Evolutionary conservation across 1,140 invertebrate species (phyloP), one percentile per base, ranked within the genome.

Genomic region (Camponotus floridanus): DNA sequence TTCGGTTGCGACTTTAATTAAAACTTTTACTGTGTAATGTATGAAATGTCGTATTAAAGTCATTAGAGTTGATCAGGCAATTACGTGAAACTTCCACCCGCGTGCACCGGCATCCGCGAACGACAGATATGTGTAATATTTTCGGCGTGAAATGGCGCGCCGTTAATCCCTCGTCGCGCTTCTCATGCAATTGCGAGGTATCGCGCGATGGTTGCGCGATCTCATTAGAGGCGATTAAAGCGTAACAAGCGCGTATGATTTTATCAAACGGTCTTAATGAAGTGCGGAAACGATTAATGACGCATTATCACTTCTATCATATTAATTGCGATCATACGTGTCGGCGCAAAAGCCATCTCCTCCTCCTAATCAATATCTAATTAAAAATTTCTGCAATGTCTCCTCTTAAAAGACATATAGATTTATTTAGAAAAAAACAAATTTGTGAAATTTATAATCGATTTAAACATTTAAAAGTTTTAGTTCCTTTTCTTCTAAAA

Each of bases 1-100:
- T 81, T 83, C 21, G 81, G 57, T 65, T 21, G 39, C 65, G 78
- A 68, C 55, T 79, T 74, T 51, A 71, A 86, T 85, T 86, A 78
- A 57, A 86, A 78, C 45, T 80, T 86, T 80, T 64, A 31, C 51
- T 51, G 59, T 51, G 84, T 76, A 79, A 79, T 61, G 68, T 86
- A 70, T 86, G 61, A 86, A 78, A 79, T 87, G 86, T 39, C 48
- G 68, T 33, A 79, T 86, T 80, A 88, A 86, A 68, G 73, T 85
- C 71, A 87, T 71, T 85, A 87, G 73, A 85, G 76, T 71, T 86
- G 55, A 79, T 86, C 83, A 62, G 39, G 79, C 67, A 57, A 87
- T 84, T 79, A 64, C 59, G 81, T 61, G 57, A 74, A 87, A 74
- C 68, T 87, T 85, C 74, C 83, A 80, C 79, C 73, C 70, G 73